phyloP scores from a whole-genome alignment of 1,140 invertebrate genomes.

The Drosophila tsacasi region DNA sequence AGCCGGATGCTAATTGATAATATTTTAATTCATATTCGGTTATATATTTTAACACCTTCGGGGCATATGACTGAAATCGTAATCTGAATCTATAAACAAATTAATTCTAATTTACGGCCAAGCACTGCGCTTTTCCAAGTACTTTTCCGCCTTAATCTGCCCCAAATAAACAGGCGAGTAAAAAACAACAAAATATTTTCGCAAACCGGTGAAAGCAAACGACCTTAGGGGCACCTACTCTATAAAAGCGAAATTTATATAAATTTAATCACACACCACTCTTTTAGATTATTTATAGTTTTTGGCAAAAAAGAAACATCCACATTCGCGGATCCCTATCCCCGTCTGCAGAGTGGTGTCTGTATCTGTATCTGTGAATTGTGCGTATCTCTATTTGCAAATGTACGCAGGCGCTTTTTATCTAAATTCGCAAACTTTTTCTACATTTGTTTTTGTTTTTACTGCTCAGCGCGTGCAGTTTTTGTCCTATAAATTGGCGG shows the following conservation, averaged over 20 bases:
- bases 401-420: slow-evolving; percentile 52
- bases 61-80: slow-evolving; percentile 1
- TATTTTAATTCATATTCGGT: slow-evolving; percentile 44
- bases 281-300: slow-evolving; percentile 47
- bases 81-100: slow-evolving; percentile 31
- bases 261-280: slow-evolving; percentile 35
- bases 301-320: slow-evolving; percentile 22
- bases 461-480: slow-evolving; percentile 40
- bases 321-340: slow-evolving; percentile 24
- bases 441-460: neutral
- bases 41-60: slow-evolving; percentile 51
- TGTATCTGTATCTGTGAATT: slow-evolving; percentile 34
- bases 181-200: slow-evolving; percentile 36
- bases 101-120: slow-evolving; percentile 13
- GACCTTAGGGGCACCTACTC: slow-evolving; percentile 42
- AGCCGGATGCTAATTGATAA: slow-evolving; percentile 61
- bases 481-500: slow-evolving; percentile 55
- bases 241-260: slow-evolving; percentile 50
- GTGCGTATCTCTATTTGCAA: slow-evolving; percentile 54
- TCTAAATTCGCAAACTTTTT: slow-evolving; percentile 50
- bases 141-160: slow-evolving; percentile 40
- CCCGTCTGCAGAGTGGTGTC: slow-evolving; percentile 16
- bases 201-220: slow-evolving; percentile 37
- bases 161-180: slow-evolving; percentile 38
- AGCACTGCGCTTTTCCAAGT: slow-evolving; percentile 26